Conservation (phyloP, 2,888 invertebrate species). For the Ennomos quercinarius region DNA sequence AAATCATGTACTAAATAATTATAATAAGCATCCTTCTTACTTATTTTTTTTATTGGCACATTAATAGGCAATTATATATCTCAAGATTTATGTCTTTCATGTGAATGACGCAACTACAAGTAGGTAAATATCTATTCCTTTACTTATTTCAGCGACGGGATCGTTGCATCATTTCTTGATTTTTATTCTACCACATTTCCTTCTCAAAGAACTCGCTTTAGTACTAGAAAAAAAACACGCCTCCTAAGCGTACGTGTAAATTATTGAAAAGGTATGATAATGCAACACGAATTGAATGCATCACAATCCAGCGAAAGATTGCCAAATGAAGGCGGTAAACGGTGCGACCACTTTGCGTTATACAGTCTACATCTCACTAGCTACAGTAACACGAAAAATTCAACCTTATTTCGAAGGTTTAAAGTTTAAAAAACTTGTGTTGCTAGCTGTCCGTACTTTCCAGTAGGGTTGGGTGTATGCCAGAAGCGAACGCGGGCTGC, state of each 20-base stretch:
- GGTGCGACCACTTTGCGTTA: slow-evolving; percentile 63
- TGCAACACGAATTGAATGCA: slow-evolving; percentile 62
- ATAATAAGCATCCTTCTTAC: too few species aligned
- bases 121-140: too few species aligned
- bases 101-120: too few species aligned
- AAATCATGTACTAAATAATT: too few species aligned
- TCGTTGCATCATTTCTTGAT: too few species aligned
- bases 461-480: slow-evolving; percentile 63
- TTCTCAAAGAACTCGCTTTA: slow-evolving; percentile 27
- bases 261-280: slow-evolving; percentile 55
- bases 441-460: slow-evolving; percentile 42
- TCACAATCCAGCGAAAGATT: slow-evolving; percentile 70
- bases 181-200: slow-evolving; percentile 7
- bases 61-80: too few species aligned
- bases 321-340: slow-evolving; percentile 74
- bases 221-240: slow-evolving; percentile 33
- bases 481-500: slow-evolving; percentile 55
- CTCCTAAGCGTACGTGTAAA: slow-evolving; percentile 41
- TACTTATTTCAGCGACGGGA: too few species aligned
- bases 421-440: slow-evolving; percentile 37
- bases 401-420: slow-evolving; percentile 21
- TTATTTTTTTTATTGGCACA: too few species aligned
- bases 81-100: too few species aligned
- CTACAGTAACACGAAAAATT: slow-evolving; percentile 10
- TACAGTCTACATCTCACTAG: slow-evolving; percentile 36